Base-by-base conservation (phyloP, 2,888 invertebrate genomes). In the Diarsia dahlii region DNA sequence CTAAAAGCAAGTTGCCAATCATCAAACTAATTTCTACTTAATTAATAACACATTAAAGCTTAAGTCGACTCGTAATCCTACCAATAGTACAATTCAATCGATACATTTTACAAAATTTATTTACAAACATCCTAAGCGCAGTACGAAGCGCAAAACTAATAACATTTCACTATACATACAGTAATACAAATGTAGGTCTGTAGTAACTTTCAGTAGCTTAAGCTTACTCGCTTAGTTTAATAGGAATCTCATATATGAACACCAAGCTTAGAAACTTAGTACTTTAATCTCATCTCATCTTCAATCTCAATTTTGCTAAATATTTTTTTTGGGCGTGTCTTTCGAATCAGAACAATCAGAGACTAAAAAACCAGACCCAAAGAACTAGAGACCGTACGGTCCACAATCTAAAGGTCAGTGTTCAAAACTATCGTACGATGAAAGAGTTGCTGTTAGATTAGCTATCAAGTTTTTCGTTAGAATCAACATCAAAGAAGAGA, bases 161-260 rank as follows among this genome's bases (percentile, higher is more conserved):
- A 87, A 84, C 65, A 87, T 79, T 84, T 86, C 64, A 79, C 84
- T 89, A 87, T 85, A 87, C 80, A 78, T 84, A 86, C 74, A 75
- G 86, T 87, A 89, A 86, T 87, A 88, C 83, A 76, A 82, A 88
- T 85, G 82, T 89, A 87, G 78, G 80, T 89, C 78, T 87, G 85
- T 92, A 92, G 91, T 92, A 91, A 91, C 91, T 90, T 87, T 91
- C 62, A 80, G 78, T 89, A 84, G 89, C 89, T 88, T 90, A 90
- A 89, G 89, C 90, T 82, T 88, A 89, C 46, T 54, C 82, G 88
- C 80, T 81, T 83, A 88, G 52, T 89, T 80, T 88, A 88, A 88
- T 88, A 88, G 87, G 87, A 88, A 88, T 88, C 87, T 88, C 88
- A 78, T 63, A 13, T 71, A 78, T 80, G 79, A 87, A 85, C 82